Base-by-base conservation (phyloP, 2,888 invertebrate species). In the Drosophila mettleri region DNA sequence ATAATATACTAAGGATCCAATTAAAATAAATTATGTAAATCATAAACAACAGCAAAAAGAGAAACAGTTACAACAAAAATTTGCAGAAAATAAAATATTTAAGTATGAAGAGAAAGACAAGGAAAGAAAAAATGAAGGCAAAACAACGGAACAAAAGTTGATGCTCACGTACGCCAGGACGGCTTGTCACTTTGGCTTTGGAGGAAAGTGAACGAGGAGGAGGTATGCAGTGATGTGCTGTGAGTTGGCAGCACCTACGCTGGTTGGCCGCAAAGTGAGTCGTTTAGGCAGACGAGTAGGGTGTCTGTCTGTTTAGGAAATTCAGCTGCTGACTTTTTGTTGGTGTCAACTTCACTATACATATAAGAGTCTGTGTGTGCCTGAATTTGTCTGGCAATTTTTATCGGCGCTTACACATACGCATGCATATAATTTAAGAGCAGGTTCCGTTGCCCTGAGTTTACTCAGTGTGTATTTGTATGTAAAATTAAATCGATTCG, bases 181-280 rank as follows among this genome's bases (percentile, higher is more conserved):
- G 63, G 62, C 70, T 46, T 74, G 74, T 60, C 75, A 74, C 49
- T 48, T 60, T 48, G 71, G 33, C 38, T 38, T 18, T 18, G 18
- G 36, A 14, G 31, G 18, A 16, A 16, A 7, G 6, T 10, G 22
- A 16, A 6, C 18, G 16, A 3, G 1, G 29, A 18, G 48, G 7
- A 29, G 12, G 14, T 48, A 2, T 8, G 14, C n/a, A 3, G 29
- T 16, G 8, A 4, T 1, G 22, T n/a, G 27, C 45, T 9, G 14
- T 16, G 46, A 12, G 10, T 2, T 1, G 48, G 22, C 33, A 51
- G 64, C 57, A 69, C 53, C 69, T 53, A 63, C 63, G 38, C 39
- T 34, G 62, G 57, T 20, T 51, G 66, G 70, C 61, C 67, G 8
- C 71, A 75, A 71, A 80, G 69, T 84, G 84, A 73, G 80, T 78